Base-by-base conservation (phyloP, 2,113 vertebrate species). In the Sprattus sprattus region DNA sequence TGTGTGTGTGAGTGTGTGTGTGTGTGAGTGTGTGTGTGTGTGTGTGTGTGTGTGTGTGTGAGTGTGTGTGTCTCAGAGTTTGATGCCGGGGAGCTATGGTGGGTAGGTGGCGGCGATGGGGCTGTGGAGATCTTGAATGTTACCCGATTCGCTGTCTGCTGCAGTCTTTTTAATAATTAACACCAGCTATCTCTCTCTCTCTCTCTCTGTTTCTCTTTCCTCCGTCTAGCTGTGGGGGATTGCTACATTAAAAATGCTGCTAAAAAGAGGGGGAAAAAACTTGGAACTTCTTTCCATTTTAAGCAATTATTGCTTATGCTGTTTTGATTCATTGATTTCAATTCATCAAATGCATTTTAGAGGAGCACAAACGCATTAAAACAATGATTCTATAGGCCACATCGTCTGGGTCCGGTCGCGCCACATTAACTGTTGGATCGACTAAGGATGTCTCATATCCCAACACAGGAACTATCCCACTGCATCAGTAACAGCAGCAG, bases 1-100 rank as follows among this genome's bases (percentile, higher is more conserved):
- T 82, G 46, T 82, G 46, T 82, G 46, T 82, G 81, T n/a, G n/a
- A n/a, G n/a, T n/a, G n/a, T n/a, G n/a, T 82, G 81, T 32, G 25
- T 32, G 71, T 78, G 64, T 82, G 46, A 54, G 46, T 82, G 22
- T 50, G 46, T 50, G 81, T 81, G 45, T 46, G 44, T 46, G 81
- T 82, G 44, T 81, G 81, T 64, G 52, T 60, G 45, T 45, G 32
- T 45, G 82, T 83, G 82, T 44, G 82, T 45, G 25, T 57, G 49
- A 28, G 44, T 83, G 13, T 25, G 25, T 71, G 64, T 71, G 28
- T 71, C 25, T n/a, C n/a, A 22, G 6, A 7, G 47, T 1, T 47
- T 78, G 71, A 28, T 25, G 10, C 54, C 3, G 13, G 54, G 54
- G 0, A 4, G 54, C 54, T 57, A 13, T 18, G 54, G 54, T 60